Conservation (phyloP, 2,888 invertebrate species). For the Melitaea athalia region DNA sequence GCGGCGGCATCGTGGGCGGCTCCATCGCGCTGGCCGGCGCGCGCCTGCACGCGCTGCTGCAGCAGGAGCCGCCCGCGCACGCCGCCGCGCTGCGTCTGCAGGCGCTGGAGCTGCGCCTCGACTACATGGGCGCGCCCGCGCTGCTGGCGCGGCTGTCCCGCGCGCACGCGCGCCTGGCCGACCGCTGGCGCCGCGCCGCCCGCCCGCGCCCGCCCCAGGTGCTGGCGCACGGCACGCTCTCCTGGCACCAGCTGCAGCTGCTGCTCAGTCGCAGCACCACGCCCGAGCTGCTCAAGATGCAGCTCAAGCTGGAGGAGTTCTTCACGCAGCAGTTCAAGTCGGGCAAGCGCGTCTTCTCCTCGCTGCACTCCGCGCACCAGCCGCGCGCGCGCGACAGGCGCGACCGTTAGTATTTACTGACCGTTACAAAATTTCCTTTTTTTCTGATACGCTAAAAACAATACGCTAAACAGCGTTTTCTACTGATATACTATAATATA, state of each 20-base stretch:
- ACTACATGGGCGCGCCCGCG: conserved; percentile 99
- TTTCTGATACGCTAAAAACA: too few species aligned
- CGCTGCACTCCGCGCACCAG: conserved; percentile 74
- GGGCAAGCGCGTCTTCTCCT: conserved; percentile 94
- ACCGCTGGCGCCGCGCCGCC: conserved; percentile 44
- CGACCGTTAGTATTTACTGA: conserved; percentile 56
- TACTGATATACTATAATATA: background rate
- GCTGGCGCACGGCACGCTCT: conserved; percentile 94
- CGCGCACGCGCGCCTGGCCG: conserved; percentile 81
- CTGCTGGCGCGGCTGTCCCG: conserved; percentile 94
- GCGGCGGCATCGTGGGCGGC: conserved; percentile 98
- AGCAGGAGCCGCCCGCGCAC: conserved; percentile 95
- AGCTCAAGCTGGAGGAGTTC: conserved; percentile 97
- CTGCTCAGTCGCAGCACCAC: conserved; percentile 99
- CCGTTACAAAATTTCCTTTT: too few species aligned
- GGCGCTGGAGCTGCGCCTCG: conserved; percentile 94
- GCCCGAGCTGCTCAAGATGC: conserved; percentile 98
- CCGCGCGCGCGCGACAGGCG: conserved; percentile 42
- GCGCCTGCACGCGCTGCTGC: conserved; percentile 84
- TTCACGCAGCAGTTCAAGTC: conserved; percentile 99
- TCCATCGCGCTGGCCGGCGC: conserved; percentile 95
- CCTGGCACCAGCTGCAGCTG: conserved; percentile 97
- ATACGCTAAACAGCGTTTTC: too few species aligned
- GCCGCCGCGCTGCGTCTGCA: conserved; percentile 89
- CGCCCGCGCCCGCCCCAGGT: conserved; percentile 86